Conservation (phyloP, 2,113 vertebrate species). For the Pithys albifrons region DNA sequence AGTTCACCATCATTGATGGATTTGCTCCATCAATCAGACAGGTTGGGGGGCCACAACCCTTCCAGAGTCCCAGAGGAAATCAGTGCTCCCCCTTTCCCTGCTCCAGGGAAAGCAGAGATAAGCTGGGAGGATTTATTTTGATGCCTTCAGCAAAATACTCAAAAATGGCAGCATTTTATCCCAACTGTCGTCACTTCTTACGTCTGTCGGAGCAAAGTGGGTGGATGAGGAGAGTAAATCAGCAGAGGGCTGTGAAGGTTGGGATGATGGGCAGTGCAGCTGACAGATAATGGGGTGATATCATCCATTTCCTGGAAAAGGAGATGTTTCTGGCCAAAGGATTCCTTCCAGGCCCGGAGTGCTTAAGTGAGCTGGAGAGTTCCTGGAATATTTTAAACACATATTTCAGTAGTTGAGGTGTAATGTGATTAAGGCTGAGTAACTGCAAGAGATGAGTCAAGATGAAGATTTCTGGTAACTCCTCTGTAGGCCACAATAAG, state of each 20-base stretch:
- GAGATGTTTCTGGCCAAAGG: conserved; percentile 4
- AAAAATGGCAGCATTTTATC: neutral
- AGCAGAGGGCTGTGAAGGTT: neutral
- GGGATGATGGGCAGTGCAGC: conserved; percentile 24
- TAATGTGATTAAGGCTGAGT: conserved; percentile 38
- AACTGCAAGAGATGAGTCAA: conserved; percentile 15
- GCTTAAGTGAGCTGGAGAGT: conserved; percentile 14
- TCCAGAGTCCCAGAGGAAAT: neutral
- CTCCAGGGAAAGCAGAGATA: neutral
- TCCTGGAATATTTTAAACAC: conserved; percentile 18
- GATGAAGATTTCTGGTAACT: neutral
- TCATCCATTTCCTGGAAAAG: conserved; percentile 69
- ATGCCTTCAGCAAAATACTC: neutral
- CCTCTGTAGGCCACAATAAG: neutral
- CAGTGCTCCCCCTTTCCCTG: neutral
- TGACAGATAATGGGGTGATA: conserved; percentile 52
- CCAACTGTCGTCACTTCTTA: neutral
- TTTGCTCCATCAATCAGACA: neutral
- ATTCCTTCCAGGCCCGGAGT: conserved; percentile 17
- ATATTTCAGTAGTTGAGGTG: conserved; percentile 39
- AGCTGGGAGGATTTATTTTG: neutral
- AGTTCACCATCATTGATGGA: neutral
- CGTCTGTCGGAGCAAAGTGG: neutral
- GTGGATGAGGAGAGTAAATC: conserved; percentile 12
- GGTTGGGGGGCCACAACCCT: neutral